Conservation (phyloP, 1,140 invertebrate genomes). For the Thaumatotibia leucotreta region DNA sequence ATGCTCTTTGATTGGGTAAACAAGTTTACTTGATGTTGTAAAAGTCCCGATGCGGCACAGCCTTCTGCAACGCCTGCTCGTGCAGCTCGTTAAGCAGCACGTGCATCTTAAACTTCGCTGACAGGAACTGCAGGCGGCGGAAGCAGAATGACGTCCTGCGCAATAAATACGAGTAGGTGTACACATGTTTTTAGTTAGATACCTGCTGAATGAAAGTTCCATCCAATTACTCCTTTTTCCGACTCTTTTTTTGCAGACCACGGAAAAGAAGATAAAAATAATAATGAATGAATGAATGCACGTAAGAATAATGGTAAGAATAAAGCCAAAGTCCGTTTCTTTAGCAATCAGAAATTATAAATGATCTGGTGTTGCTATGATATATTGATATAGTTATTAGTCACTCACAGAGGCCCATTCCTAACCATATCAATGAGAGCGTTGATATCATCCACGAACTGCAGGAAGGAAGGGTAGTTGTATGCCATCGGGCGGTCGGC, state of each 20-base stretch:
- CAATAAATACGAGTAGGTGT: no score
- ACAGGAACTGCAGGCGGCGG: conserved; percentile 94
- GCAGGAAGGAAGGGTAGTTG: conserved; percentile 83
- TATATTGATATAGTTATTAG: neutral
- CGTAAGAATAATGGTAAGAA: no score
- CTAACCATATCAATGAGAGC: conserved; percentile 92
- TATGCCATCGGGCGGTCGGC: conserved; percentile 79
- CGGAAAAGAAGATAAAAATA: no score
- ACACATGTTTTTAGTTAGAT: no score
- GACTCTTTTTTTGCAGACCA: no score
- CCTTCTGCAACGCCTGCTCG: conserved; percentile 97
- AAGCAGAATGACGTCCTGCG: conserved; percentile 97
- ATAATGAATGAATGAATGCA: no score
- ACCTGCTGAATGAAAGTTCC: no score
- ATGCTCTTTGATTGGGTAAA: no score
- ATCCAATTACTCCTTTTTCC: no score
- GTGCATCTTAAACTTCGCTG: conserved; percentile 97
- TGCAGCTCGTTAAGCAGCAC: conserved; percentile 96
- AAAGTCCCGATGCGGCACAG: conserved; percentile 98
- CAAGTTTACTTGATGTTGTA: conserved; percentile 99
- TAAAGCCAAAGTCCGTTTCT: no score
- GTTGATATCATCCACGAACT: conserved; percentile 89
- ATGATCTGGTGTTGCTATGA: neutral
- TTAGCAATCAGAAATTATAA: no score
- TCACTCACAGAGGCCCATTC: conserved; percentile 92